Base-by-base conservation (phyloP, 1,140 invertebrate species). In the Hypothenemus hampei region DNA sequence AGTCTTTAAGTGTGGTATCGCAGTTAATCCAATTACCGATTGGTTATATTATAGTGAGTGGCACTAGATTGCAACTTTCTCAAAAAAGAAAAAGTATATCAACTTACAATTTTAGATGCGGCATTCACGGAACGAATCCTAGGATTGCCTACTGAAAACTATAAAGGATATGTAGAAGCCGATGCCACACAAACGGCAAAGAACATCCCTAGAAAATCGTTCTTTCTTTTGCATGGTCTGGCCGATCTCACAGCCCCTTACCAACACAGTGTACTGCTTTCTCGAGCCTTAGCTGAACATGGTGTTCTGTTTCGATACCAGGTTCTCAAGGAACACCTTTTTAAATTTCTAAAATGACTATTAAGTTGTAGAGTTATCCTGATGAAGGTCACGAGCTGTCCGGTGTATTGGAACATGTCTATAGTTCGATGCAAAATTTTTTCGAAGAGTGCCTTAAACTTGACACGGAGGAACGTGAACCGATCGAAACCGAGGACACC, bases 31-130 rank as follows among this genome's bases (percentile, higher is more conserved):
- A 1, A 92, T 97, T 50, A 85, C 92, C 2, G 92, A 94, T 71
- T 97, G 92, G 92, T 78, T 89, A 13, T 94, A 91, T 72, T 97
- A 95, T 70, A 93, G 93, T 97, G 71, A 84, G 85, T n/a, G n/a
- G n/a, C n/a, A n/a, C n/a, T n/a, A n/a, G n/a, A n/a, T n/a, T n/a
- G n/a, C n/a, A 29, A 43, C 1, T 47, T 29, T 16, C 1, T 37
- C 1, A n/a, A 52, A 16, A 45, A 46, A 46, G 11, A 23, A 43
- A 43, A 43, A 15, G 40, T 43, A n/a, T 13, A 11, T 0, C 11
- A 11, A 43, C 11, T 15, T 15, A 43, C 11, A 40, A 56, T 44
- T 72, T 2, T 66, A 97, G 93, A 97, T 76, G 92, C 92, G 16
- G 91, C 89, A 4, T 97, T 96, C 69, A 94, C 93, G 78, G 93